Evolutionary conservation across 2,797 vertebrate species (phyloP), one percentile per base, ranked within the genome.

Genomic region (Saxicola maurus): DNA sequence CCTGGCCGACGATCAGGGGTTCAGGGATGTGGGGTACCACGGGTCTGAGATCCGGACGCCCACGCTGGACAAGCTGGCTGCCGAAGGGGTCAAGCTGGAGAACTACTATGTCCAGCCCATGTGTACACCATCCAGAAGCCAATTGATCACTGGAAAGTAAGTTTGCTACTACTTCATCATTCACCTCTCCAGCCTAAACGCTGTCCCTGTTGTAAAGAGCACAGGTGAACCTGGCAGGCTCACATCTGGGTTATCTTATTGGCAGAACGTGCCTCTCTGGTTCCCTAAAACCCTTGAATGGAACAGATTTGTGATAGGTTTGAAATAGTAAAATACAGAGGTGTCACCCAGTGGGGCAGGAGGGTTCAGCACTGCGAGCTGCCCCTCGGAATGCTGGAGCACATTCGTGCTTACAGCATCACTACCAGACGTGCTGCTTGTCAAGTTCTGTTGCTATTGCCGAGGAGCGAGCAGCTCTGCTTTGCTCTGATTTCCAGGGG

Each of bases 41-140:
- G 99, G 99, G 15, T 99, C 99, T 1, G 99, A 99, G 96, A 99
- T 99, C 94, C 98, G 98, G 79, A 99, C 99, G 3, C 99, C 99
- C n/a, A 98, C 98, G 2, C 96, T 99, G 93, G 99, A 99, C 97
- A 97, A 95, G 85, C 98, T 99, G 45, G 99, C 99, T 1, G 98
- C 98, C 0, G 97, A 98, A 94, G 99, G 99, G 42, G 99, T 99
- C 46, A 99, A 99, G 71, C 97, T 99, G 96, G 99, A 99, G 97
- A 99, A 99, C 85, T 99, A 99, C 94, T 99, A 99, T 8, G 99
- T 99, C 40, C 99, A 99, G 94, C 99, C 99, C 27, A 98, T 99
- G 68, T 99, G 99, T 96, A 99, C 98, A 25, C 99, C 99, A 2
- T 99, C 99, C 94, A 97, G 99, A 95, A 99, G 99, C 95, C 99